These are phyloP conservation scores for Paradoxurus hermaphroditus DNA, from an alignment of 2,113 vertebrate species.

Conservation along the genomic window DNA sequence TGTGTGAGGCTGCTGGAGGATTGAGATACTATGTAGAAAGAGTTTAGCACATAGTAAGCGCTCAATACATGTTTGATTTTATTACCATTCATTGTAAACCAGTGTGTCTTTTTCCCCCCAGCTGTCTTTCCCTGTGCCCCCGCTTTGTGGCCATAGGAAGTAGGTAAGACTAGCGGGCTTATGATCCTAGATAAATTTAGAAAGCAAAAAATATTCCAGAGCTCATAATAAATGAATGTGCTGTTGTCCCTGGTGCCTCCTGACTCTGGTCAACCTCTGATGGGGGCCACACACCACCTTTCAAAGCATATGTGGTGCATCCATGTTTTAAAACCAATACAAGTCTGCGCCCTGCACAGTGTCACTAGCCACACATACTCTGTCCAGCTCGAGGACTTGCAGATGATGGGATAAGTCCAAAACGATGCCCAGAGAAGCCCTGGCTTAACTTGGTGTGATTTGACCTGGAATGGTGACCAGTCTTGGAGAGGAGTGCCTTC, in stretches of 20 bases:
- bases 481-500: neutral
- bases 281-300: conserved; percentile 31
- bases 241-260: conserved; percentile 39
- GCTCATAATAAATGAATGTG: conserved; percentile 47
- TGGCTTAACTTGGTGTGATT: conserved; percentile 68
- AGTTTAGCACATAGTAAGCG: neutral
- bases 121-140: neutral
- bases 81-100: neutral
- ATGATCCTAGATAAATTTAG: neutral
- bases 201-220: conserved; percentile 15
- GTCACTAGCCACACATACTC: conserved; percentile 58
- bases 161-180: neutral
- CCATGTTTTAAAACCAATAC: conserved; percentile 41
- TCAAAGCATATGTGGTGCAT: conserved; percentile 19
- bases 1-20: rapidly evolving
- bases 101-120: no score
- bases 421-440: conserved; percentile 64
- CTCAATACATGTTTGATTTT: neutral
- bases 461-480: conserved; percentile 74
- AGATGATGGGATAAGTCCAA: conserved; percentile 75
- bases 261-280: conserved; percentile 68
- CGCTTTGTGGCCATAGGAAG: neutral
- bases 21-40: neutral
- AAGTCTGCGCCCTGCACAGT: neutral
- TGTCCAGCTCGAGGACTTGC: conserved; percentile 38